Conservation (phyloP, 2,797 vertebrate genomes). For the Pseudotriccus pelzelni region DNA sequence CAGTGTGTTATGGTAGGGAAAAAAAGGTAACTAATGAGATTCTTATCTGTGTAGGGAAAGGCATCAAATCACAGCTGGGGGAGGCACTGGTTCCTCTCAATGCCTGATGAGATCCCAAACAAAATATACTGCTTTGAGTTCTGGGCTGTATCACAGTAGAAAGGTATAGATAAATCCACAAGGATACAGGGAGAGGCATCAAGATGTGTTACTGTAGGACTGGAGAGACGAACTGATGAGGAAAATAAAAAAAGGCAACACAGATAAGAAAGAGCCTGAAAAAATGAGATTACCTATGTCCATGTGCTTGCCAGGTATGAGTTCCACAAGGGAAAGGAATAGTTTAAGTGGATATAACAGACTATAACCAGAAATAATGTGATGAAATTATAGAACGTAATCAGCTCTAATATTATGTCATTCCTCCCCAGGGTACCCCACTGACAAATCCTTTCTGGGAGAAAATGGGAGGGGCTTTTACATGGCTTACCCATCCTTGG, state of each 20-base stretch:
- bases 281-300: not conserved
- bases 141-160: not conserved
- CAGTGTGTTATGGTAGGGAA: not conserved
- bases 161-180: not conserved
- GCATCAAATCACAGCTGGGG: not conserved
- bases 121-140: not conserved
- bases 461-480: not conserved
- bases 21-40: not conserved
- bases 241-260: not conserved
- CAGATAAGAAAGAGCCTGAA: not conserved
- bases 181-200: not conserved
- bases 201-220: not conserved
- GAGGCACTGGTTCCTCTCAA: not conserved
- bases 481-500: not conserved
- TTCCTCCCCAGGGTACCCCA: not conserved
- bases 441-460: not conserved
- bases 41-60: not conserved
- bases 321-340: not conserved
- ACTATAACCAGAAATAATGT: not conserved
- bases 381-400: not conserved
- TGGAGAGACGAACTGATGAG: not conserved
- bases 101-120: slow-evolving; percentile 7
- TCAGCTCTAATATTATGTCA: not conserved
- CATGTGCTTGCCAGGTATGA: not conserved
- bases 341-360: not conserved